Evolutionary conservation across 2,888 invertebrate genomes (phyloP).

Genomic region (Thysanoteuthis rhombus): DNA sequence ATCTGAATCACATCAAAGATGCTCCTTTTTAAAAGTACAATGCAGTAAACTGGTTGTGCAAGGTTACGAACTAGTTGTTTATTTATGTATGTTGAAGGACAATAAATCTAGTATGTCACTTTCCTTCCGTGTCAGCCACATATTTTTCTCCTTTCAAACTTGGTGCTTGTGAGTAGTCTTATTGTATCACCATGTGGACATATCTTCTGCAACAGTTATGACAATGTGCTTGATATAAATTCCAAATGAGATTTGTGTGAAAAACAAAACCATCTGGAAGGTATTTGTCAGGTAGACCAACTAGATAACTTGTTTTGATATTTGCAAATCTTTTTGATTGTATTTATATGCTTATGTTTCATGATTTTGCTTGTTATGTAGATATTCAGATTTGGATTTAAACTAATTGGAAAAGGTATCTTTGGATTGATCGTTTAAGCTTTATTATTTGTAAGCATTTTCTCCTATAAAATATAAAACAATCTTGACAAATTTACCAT

Average conservation of each 20-base stretch:
- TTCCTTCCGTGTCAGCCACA: neutral
- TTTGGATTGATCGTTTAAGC: too few species aligned
- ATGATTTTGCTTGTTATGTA: too few species aligned
- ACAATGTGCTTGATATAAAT: neutral
- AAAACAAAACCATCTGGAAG: neutral
- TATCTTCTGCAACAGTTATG: neutral
- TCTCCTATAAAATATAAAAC: too few species aligned
- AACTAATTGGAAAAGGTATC: too few species aligned
- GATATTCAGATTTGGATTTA: too few species aligned
- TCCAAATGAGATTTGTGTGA: neutral
- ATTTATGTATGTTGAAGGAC: neutral
- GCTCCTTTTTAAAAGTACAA: too few species aligned
- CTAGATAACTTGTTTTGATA: neutral
- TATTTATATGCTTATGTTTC: too few species aligned
- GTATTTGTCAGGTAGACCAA: neutral
- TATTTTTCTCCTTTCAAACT: neutral
- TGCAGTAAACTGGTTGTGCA: neutral
- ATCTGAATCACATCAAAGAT: too few species aligned
- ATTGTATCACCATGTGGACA: neutral
- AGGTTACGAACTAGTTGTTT: neutral
- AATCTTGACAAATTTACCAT: too few species aligned
- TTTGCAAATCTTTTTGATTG: too few species aligned
- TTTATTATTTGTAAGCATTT: too few species aligned
- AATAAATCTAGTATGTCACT: neutral
- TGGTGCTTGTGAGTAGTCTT: neutral